Evolutionary conservation across 2,888 invertebrate species (phyloP).

Genomic region (Aphidoletes aphidimyza): DNA sequence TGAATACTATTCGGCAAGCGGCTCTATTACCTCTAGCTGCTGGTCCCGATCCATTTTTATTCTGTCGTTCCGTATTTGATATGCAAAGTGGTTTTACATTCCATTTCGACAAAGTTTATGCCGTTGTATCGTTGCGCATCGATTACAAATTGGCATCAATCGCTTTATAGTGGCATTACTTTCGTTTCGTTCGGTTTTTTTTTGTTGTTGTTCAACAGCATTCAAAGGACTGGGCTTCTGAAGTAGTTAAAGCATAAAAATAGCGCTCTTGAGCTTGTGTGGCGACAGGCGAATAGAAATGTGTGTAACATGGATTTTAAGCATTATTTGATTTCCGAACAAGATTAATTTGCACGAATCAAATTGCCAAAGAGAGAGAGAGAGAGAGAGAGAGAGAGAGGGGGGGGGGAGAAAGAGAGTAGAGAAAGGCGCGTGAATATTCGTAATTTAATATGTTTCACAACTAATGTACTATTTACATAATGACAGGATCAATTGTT

Average conservation of each 20-base stretch:
- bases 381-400: no score
- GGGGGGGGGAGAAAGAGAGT: no score
- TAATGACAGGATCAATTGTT: not conserved
- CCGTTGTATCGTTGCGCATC: slow-evolving; percentile 11
- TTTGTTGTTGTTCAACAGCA: no score
- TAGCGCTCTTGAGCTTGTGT: no score
- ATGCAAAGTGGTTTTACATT: slow-evolving; percentile 53
- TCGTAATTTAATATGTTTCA: slow-evolving; percentile 49
- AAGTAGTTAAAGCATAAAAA: not conserved
- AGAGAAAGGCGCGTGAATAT: slow-evolving; percentile 29
- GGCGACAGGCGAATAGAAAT: no score
- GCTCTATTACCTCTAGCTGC: not conserved
- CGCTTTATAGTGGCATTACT: not conserved
- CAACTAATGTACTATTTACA: slow-evolving; percentile 6
- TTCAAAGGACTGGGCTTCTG: not conserved
- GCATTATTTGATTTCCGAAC: slow-evolving; percentile 36
- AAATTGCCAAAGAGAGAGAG: not conserved
- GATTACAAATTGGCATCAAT: slow-evolving; percentile 54
- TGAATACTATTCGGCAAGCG: not conserved
- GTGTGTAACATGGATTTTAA: not conserved
- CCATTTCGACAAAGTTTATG: not conserved
- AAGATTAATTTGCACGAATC: slow-evolving; percentile 6
- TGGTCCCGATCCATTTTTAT: not conserved
- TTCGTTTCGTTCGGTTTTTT: no score
- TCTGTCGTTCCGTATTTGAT: not conserved